phyloP scores from a whole-genome alignment of 2,888 invertebrate genomes.

The Beris morrisii region DNA sequence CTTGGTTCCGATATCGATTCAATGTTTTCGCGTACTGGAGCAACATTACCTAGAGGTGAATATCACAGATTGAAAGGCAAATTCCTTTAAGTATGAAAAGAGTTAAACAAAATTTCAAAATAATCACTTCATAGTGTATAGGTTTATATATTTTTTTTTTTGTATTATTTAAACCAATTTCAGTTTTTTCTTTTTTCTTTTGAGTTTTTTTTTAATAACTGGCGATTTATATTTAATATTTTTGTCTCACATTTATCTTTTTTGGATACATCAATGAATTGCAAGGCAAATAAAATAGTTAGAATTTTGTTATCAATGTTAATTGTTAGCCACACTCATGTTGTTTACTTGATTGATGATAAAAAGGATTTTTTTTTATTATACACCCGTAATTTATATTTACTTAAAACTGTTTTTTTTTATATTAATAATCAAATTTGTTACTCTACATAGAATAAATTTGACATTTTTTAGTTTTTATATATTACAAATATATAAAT shows the following conservation, averaged over 20 bases:
- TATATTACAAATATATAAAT: conserved; percentile 22
- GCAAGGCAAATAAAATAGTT: conserved; percentile 23
- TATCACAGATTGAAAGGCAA: conserved; percentile 57
- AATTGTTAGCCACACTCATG: conserved; percentile 15
- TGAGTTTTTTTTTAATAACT: conserved; percentile 13
- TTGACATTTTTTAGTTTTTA: conserved; percentile 7
- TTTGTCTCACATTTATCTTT: conserved; percentile 29
- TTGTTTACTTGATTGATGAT: conserved; percentile 18
- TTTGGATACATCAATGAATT: conserved; percentile 37
- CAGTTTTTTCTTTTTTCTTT: background rate
- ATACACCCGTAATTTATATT: background rate
- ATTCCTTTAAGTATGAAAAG: conserved; percentile 47
- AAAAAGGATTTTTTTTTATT: conserved; percentile 1
- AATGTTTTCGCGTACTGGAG: conserved; percentile 64
- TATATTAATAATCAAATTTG: conserved; percentile 24
- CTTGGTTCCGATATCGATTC: conserved; percentile 73
- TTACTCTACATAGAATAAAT: conserved; percentile 9
- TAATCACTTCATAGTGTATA: background rate
- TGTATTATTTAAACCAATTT: conserved; percentile 4
- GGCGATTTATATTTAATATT: background rate
- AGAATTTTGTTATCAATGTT: conserved; percentile 25
- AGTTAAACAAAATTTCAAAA: conserved; percentile 38
- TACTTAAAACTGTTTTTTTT: conserved; percentile 9
- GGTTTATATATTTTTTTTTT: conserved; percentile 10
- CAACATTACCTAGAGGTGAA: conserved; percentile 72